These are phyloP conservation scores for Tachypleus tridentatus DNA, from an alignment of 1,140 invertebrate species.

Conservation along the genomic window DNA sequence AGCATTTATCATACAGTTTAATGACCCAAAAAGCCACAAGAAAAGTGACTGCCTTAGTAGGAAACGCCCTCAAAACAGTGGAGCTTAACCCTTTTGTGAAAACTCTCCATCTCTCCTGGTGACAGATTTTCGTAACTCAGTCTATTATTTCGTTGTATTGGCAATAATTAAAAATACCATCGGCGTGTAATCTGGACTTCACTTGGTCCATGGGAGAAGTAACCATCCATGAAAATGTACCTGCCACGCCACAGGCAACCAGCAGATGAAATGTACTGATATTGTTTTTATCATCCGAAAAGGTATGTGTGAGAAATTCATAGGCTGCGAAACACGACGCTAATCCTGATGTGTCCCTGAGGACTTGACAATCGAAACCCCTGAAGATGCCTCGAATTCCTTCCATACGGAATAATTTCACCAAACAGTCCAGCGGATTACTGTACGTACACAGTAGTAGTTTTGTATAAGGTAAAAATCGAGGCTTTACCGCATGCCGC, in stretches of 20 bases:
- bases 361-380: slow-evolving; percentile 58
- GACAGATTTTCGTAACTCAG: slow-evolving; percentile 56
- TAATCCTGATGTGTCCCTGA: slow-evolving; percentile 52
- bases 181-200: slow-evolving; percentile 74
- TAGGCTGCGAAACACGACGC: slow-evolving; percentile 59
- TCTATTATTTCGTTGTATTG: slow-evolving; percentile 54
- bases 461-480: slow-evolving; percentile 5
- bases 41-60: slow-evolving; percentile 80
- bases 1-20: background rate
- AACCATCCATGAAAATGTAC: slow-evolving; percentile 68
- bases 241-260: slow-evolving; percentile 64
- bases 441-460: slow-evolving; percentile 28
- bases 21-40: slow-evolving; percentile 59
- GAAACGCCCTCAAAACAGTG: slow-evolving; percentile 70
- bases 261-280: slow-evolving; percentile 47
- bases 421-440: slow-evolving; percentile 50
- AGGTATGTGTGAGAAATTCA: slow-evolving; percentile 45
- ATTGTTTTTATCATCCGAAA: slow-evolving; percentile 26
- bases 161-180: slow-evolving; percentile 39
- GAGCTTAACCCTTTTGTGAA: slow-evolving; percentile 58
- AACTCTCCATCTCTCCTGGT: slow-evolving; percentile 50
- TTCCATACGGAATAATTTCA: slow-evolving; percentile 46
- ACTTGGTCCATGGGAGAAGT: slow-evolving; percentile 80
- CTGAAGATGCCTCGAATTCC: slow-evolving; percentile 57
- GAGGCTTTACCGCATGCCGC: slow-evolving; percentile 12